These are phyloP conservation scores for Manduca sexta DNA, from an alignment of 1,140 invertebrate genomes.

Conservation along the genomic window DNA sequence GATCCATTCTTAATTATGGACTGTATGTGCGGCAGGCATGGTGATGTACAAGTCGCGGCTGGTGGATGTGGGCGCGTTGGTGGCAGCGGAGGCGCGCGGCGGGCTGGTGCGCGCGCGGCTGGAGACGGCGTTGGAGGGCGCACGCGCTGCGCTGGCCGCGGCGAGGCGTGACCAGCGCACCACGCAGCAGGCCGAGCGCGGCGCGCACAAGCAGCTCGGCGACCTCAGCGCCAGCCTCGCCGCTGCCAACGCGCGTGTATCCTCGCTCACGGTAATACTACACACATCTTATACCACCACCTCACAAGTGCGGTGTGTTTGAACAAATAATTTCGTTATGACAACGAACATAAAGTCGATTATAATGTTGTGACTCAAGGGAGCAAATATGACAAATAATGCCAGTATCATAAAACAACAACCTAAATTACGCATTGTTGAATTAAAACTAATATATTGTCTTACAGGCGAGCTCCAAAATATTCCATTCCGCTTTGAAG, in stretches of 20 bases:
- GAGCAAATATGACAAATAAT: too few relatives aligned
- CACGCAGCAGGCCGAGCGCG: conserved; percentile 50
- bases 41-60: conserved; percentile 51
- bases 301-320: not conserved
- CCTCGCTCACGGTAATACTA: conserved; percentile 38
- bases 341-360: too few relatives aligned
- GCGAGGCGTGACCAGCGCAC: conserved; percentile 41
- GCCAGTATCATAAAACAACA: too few relatives aligned
- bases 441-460: too few relatives aligned
- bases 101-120: conserved; percentile 31
- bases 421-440: too few relatives aligned
- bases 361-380: too few relatives aligned
- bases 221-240: conserved; percentile 34
- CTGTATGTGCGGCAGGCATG: conserved; percentile 25
- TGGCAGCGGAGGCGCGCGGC: conserved; percentile 29
- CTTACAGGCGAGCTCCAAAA: conserved; percentile 61
- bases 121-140: conserved; percentile 28
- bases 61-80: conserved; percentile 47
- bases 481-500: conserved; percentile 64
- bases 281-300: not conserved
- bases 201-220: conserved; percentile 37
- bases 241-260: conserved; percentile 38
- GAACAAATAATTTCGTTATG: too few relatives aligned
- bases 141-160: conserved; percentile 26
- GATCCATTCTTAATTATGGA: too few relatives aligned